These are phyloP conservation scores for Balanococcus diminutus DNA, from an alignment of 2,888 invertebrate species.

Conservation along the genomic window DNA sequence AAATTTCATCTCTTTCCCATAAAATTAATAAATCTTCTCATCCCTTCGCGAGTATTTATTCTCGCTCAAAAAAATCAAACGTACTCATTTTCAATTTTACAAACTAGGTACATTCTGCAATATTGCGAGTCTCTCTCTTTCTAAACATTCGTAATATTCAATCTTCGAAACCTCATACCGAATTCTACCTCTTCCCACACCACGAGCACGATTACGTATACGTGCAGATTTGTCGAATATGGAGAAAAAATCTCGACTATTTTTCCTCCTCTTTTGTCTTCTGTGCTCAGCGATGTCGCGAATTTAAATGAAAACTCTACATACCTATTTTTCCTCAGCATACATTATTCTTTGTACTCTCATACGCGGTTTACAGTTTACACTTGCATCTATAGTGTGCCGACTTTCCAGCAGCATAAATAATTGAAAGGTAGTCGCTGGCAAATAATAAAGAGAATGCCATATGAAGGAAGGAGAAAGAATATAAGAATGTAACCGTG, in stretches of 20 bases:
- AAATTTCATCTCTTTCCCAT: too few species aligned
- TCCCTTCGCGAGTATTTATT: too few species aligned
- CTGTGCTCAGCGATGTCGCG: neutral
- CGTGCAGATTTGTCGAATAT: neutral
- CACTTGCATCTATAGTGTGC: neutral
- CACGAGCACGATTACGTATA: neutral
- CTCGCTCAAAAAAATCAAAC: too few species aligned
- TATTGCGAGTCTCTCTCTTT: too few species aligned
- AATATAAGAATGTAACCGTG: neutral
- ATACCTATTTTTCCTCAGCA: neutral
- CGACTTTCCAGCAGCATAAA: neutral
- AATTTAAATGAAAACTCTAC: neutral
- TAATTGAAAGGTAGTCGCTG: neutral
- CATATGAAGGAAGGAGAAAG: neutral
- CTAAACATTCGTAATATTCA: too few species aligned
- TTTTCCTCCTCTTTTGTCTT: neutral
- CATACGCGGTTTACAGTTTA: neutral
- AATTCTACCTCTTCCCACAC: neutral
- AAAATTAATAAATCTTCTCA: too few species aligned
- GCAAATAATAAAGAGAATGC: neutral
- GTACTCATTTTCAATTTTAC: too few species aligned
- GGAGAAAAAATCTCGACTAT: neutral
- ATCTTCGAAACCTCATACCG: neutral
- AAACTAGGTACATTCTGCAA: too few species aligned
- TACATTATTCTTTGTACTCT: neutral